These are phyloP conservation scores for Chinchilla lanigera DNA, from an alignment of 2,113 vertebrate species.

Conservation along the genomic window DNA sequence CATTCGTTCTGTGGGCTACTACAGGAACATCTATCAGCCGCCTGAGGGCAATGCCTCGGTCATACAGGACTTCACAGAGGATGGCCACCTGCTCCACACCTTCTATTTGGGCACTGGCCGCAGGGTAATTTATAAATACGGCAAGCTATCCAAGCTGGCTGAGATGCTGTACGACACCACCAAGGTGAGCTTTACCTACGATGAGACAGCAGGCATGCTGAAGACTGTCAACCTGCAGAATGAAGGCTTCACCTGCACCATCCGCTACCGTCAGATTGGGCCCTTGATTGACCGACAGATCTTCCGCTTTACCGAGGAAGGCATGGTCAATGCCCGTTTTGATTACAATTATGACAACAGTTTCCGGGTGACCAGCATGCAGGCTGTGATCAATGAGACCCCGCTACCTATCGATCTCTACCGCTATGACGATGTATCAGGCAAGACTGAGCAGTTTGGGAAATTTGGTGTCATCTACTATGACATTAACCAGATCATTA, in stretches of 20 bases:
- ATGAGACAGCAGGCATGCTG: slow-evolving; percentile 95
- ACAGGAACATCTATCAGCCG: slow-evolving; percentile 96
- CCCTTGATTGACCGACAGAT: slow-evolving; percentile 98
- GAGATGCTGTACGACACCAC: slow-evolving; percentile 98
- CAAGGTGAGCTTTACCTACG: slow-evolving; percentile 95
- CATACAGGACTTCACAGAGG: slow-evolving; percentile 97
- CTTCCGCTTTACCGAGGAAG: slow-evolving; percentile 98
- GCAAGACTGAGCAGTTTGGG: slow-evolving; percentile 98
- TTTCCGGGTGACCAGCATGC: slow-evolving; percentile 99
- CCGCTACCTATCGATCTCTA: slow-evolving; percentile 98
- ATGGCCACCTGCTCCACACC: slow-evolving; percentile 94
- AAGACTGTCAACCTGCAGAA: slow-evolving; percentile 97
- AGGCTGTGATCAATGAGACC: slow-evolving; percentile 98
- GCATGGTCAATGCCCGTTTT: slow-evolving; percentile 98
- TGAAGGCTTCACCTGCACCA: slow-evolving; percentile 97
- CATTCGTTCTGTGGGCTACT: slow-evolving; percentile 96
- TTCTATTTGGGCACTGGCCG: slow-evolving; percentile 95
- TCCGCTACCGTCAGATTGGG: slow-evolving; percentile 97
- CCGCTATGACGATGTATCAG: slow-evolving; percentile 97
- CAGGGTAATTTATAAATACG: slow-evolving; percentile 96
- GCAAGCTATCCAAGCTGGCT: slow-evolving; percentile 94
- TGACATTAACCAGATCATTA: slow-evolving; percentile 99
- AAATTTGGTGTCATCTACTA: slow-evolving; percentile 99
- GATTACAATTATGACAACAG: slow-evolving; percentile 99
- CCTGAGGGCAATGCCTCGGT: slow-evolving; percentile 96